Evolutionary conservation across 92 coral and sea anemone genomes (phyloP).

Genomic region (Anthopleura xanthogrammica): DNA sequence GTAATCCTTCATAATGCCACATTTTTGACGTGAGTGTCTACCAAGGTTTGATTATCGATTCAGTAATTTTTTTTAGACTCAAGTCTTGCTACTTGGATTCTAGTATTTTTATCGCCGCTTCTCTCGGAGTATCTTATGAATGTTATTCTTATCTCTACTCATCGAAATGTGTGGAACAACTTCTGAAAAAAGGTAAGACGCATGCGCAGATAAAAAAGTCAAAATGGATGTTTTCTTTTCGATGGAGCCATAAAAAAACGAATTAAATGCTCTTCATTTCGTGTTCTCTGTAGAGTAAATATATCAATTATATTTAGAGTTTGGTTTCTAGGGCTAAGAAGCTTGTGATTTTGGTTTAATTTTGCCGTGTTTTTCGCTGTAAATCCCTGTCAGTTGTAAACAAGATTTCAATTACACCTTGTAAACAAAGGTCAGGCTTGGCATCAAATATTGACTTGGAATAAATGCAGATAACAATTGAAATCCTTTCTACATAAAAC

Average conservation of each 20-base stretch:
- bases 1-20: background rate
- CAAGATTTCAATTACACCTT: background rate
- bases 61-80: background rate
- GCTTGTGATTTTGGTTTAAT: background rate
- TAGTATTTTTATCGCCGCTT: background rate
- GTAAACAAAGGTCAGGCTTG: background rate
- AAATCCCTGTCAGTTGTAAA: background rate
- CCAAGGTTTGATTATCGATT: background rate
- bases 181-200: background rate
- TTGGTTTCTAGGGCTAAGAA: background rate
- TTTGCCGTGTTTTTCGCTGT: background rate
- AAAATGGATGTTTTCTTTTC: conserved; percentile 1
- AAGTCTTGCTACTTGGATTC: background rate
- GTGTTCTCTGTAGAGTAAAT: background rate
- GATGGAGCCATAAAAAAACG: background rate
- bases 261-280: background rate
- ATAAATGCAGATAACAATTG: background rate
- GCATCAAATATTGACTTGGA: background rate
- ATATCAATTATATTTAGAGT: background rate
- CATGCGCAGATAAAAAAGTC: background rate
- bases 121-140: background rate
- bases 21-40: background rate
- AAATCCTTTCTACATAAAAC: background rate
- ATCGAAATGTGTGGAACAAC: background rate
- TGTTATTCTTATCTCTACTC: background rate